A percentile compares a stretch with the other conserved stretches of the same genome.
Evolutionary conservation across 2,888 invertebrate species (phyloP).

Genomic region (Neocrepidodera transversa): DNA sequence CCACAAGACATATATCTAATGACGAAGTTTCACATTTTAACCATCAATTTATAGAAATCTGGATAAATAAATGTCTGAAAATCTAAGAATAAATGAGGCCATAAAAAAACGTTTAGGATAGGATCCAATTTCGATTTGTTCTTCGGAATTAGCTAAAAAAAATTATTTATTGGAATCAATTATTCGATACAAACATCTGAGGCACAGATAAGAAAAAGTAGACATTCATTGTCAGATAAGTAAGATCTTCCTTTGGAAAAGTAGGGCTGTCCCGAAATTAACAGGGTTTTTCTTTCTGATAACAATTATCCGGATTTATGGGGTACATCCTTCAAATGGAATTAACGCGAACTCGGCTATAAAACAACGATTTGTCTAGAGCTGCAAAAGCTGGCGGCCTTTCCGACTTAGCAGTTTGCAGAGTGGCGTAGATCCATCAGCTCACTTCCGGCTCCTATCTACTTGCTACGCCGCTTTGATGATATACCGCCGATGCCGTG

Average conservation of each 20-base stretch:
- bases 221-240: slow-evolving; percentile 26
- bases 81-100: no score
- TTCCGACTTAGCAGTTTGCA: slow-evolving; percentile 46
- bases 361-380: slow-evolving; percentile 58
- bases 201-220: slow-evolving; percentile 14
- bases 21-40: no score
- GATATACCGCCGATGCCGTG: slow-evolving; percentile 21
- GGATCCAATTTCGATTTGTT: slow-evolving; percentile 16
- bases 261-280: slow-evolving; percentile 46
- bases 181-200: slow-evolving; percentile 31
- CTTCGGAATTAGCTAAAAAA: slow-evolving; percentile 7
- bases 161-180: slow-evolving; percentile 27
- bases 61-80: no score
- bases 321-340: slow-evolving; percentile 58
- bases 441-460: slow-evolving; percentile 26
- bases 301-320: slow-evolving; percentile 59
- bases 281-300: slow-evolving; percentile 54
- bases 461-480: slow-evolving; percentile 30
- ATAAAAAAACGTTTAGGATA: no score
- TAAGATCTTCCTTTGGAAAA: slow-evolving; percentile 10
- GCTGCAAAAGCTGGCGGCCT: slow-evolving; percentile 48
- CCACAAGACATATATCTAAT: no score
- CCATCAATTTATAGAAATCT: no score
- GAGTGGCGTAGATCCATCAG: slow-evolving; percentile 50
- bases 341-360: slow-evolving; percentile 56